Evolutionary conservation across 2,797 vertebrate species (phyloP).

Genomic region (Microtus obscurus): DNA sequence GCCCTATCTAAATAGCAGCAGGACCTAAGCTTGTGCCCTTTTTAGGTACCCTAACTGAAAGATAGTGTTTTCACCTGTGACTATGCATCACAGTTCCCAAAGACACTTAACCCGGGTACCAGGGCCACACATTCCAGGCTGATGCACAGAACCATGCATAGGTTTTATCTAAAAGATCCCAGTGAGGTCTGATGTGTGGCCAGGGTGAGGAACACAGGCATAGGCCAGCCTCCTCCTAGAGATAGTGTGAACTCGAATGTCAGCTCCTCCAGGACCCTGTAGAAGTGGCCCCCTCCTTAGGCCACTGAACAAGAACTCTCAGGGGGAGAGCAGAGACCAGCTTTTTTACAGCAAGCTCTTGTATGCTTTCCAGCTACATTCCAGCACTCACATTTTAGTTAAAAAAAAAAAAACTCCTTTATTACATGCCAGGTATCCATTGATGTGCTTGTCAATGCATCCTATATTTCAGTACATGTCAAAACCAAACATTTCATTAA

Average conservation of each 20-base stretch:
- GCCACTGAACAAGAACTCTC: too few relatives aligned
- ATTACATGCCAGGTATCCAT: neutral
- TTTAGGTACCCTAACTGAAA: neutral
- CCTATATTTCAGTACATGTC: neutral
- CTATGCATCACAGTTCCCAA: neutral
- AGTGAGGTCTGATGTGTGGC: too few relatives aligned
- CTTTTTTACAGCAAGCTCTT: neutral
- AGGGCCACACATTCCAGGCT: neutral
- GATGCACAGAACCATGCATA: neutral
- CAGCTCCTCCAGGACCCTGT: too few relatives aligned
- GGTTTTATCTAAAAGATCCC: neutral
- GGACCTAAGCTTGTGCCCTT: neutral
- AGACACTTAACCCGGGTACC: neutral
- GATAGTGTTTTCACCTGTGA: neutral
- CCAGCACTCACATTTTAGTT: neutral
- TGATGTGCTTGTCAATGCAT: neutral
- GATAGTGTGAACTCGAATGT: too few relatives aligned
- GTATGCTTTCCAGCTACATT: neutral
- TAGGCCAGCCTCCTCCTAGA: too few relatives aligned
- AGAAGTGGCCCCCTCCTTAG: too few relatives aligned
- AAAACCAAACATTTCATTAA: slow-evolving; percentile 4
- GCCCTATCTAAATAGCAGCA: too few relatives aligned
- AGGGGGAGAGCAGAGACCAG: too few relatives aligned
- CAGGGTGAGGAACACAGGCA: neutral
- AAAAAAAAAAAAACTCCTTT: neutral